These are phyloP conservation scores for Passerculus sandwichensis DNA, from an alignment of 2,797 vertebrate species.

Conservation along the genomic window DNA sequence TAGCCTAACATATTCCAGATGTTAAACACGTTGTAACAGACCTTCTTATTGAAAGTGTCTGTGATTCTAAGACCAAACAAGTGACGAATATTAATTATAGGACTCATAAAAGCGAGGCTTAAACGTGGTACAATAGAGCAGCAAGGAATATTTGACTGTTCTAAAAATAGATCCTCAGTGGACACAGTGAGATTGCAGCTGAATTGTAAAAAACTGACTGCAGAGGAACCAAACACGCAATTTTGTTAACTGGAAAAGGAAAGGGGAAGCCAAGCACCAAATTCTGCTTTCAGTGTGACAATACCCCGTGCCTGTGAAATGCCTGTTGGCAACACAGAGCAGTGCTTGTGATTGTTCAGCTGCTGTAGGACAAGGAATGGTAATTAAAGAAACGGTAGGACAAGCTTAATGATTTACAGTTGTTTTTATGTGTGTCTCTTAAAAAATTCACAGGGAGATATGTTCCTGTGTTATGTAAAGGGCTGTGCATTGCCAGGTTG, in stretches of 20 bases:
- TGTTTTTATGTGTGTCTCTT: not conserved
- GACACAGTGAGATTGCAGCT: constrained; percentile 6
- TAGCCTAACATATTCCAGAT: not conserved
- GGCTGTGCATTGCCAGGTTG: not conserved
- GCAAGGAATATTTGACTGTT: constrained; percentile 13
- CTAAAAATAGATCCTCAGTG: constrained; percentile 46
- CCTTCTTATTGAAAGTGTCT: constrained; percentile 22
- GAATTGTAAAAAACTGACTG: constrained; percentile 45
- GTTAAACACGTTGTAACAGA: constrained; percentile 14
- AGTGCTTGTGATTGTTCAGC: not conserved
- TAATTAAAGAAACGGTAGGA: not conserved
- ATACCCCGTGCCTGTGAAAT: not conserved
- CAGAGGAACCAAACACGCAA: not conserved
- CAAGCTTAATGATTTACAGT: not conserved
- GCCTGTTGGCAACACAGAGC: not conserved
- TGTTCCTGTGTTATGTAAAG: not conserved
- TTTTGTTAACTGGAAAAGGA: constrained; percentile 6
- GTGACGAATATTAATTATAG: not conserved
- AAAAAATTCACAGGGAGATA: not conserved
- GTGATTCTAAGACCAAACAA: not conserved
- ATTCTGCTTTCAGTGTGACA: not conserved
- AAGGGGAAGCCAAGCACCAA: not conserved
- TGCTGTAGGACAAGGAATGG: not conserved
- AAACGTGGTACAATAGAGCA: not conserved
- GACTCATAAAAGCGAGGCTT: not conserved